Base-by-base conservation (phyloP, 2,888 invertebrate genomes). In the Brachyptera risi region DNA sequence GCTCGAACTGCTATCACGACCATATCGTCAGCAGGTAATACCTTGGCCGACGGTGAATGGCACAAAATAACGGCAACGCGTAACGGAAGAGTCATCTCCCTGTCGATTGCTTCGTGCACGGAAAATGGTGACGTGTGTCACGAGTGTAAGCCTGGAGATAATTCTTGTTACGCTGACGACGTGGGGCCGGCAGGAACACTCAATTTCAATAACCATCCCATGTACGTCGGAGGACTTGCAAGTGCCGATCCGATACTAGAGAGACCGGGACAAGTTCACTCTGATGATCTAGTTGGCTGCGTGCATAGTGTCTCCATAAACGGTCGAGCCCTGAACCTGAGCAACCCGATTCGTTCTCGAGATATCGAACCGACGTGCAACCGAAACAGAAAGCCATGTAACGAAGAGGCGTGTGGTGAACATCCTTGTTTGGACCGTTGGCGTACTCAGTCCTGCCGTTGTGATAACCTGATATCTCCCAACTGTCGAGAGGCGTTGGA, bases 221-320 rank as follows among this genome's bases (percentile, higher is more conserved):
- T 96, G 61, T 81, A 90, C 49, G 81, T 96, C 66, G 96, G 96
- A 21, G 96, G 96, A 5, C 78, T 96, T 35, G 80, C 84, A 49
- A 86, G 86, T 67, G 90, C 94, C 0, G 92, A 92, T 75, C 90
- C 93, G 13, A 86, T 95, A 0, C 75, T 95, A 24, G 92, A 94
- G 73, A 83, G 94, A 47, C 92, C 92, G 0, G 93, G 92, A 0
- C 95, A 96, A 76, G 85, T 96, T 38, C 88, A 88, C 69, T 88
- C 94, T 0, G 95, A 96, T 72, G 96, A 96, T 73, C 86, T 97
- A 63, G 87, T 96, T 15, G 97, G 97, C 3, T 97, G 97, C 72
- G 85, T 96, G 67, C 93, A 95, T 71, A 92, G 92, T 67, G 88
- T 96, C 1, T 84, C 89, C 0, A 84, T 96, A 58, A 95, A 96